phyloP scores from a whole-genome alignment of 2,888 invertebrate genomes.

The Venusia cambrica region DNA sequence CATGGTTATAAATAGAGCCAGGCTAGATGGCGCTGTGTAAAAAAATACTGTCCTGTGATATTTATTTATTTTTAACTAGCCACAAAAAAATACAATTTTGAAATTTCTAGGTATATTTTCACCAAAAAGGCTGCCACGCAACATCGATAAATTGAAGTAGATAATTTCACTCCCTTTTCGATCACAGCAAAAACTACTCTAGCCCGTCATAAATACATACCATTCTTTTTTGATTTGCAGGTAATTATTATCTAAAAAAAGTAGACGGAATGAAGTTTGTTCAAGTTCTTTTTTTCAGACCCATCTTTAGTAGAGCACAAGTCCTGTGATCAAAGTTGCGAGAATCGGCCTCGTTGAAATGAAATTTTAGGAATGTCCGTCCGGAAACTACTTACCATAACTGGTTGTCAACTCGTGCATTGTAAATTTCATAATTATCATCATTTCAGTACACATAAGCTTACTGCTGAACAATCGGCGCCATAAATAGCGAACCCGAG shows the following conservation, averaged over 20 bases:
- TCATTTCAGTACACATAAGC: no score
- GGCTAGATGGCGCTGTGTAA: no score
- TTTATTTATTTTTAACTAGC: no score
- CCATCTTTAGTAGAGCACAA: constrained; percentile 41
- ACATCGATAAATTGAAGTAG: constrained; percentile 15
- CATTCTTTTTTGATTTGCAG: constrained; percentile 24
- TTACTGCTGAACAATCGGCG: no score
- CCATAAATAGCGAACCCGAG: no score
- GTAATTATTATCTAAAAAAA: constrained; percentile 37
- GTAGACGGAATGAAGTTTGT: constrained; percentile 52
- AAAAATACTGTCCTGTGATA: no score
- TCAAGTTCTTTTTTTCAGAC: constrained; percentile 45
- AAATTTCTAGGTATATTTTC: constrained; percentile 6
- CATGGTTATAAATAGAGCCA: no score
- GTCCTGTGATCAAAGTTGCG: constrained; percentile 31
- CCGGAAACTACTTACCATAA: no score
- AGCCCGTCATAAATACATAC: constrained; percentile 21
- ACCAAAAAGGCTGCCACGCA: constrained; percentile 10
- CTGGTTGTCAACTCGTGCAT: no score
- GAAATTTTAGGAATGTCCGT: constrained; percentile 1
- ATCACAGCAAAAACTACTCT: constrained; percentile 21
- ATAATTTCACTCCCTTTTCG: constrained; percentile 14
- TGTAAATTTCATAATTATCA: no score
- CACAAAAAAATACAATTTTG: no score
- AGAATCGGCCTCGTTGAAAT: constrained; percentile 33